Evolutionary conservation across 2,888 invertebrate genomes (phyloP), one percentile per base, ranked within the genome.

Genomic region (Pollenia amentaria): DNA sequence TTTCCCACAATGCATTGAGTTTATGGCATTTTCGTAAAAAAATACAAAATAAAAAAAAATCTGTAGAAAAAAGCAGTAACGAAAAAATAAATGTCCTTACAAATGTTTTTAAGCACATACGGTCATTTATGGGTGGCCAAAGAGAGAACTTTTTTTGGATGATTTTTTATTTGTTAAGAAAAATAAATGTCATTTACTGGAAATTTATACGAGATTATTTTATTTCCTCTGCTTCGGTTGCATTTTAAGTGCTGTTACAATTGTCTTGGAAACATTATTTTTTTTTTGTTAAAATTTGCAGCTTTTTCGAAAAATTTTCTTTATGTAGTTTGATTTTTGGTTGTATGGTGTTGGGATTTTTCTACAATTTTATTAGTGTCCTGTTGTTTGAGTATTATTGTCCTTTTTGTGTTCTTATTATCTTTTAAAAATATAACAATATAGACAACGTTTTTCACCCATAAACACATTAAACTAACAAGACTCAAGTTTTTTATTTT

Each of bases 161-260:
- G 1, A 11, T 21, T 38, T 46, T 72, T 53, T 11, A 6, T 18
- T 12, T 18, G 1, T 9, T 18, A 42, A 40, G 40, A 46, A 57
- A 42, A 51, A 70, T 62, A 76, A 81, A 65, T 72, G 75, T 82
- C 76, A 53, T 82, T 82, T 60, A 38, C 18, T 16, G 16, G 53
- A 70, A 69, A 76, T 84, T 73, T 78, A 60, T 78, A 85, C 67
- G 85, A 78, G 83, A 80, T 76, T 89, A 85, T 91, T 92, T 92
- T 92, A 92, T 92, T 91, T 90, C 91, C 89, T 89, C 46, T 86
- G 89, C 89, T 89, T 88, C 89, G 89, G 89, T 91, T 92, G 91
- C 91, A 91, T 92, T 91, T 92, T 90, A 92, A 92, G 91, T 90
- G 88, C 84, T 75, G 84, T 72, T 70, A 87, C 89, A 89, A 87